Percentiles rank a stretch among this genome's conserved stretches.
Evolutionary conservation across 2,888 invertebrate species (phyloP).

Genomic region (Congeria kusceri): DNA sequence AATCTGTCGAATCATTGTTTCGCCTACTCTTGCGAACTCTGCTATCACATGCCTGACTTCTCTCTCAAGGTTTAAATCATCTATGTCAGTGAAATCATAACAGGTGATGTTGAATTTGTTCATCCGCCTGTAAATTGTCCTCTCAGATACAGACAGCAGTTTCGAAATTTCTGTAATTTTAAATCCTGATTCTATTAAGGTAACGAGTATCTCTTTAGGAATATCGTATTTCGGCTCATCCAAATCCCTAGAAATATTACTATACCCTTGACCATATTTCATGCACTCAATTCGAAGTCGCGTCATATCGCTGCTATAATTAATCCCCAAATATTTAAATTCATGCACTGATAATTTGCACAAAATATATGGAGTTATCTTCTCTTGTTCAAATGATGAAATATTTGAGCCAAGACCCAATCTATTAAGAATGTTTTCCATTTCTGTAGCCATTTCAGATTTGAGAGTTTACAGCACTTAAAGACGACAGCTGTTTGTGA

Average conservation of each 20-base stretch:
- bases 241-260: too few relatives aligned
- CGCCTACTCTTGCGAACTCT: conserved; percentile 33
- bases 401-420: conserved; percentile 12
- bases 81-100: conserved; percentile 28
- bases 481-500: too few relatives aligned
- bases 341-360: conserved; percentile 26
- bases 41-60: conserved; percentile 8
- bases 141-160: conserved; percentile 32
- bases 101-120: conserved; percentile 14
- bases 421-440: conserved; percentile 22
- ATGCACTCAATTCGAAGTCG: conserved; percentile 37
- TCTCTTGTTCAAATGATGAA: conserved; percentile 26
- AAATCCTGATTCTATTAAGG: conserved; percentile 30
- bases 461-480: neutral
- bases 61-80: conserved; percentile 21
- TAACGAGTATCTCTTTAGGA: conserved; percentile 23
- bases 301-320: conserved; percentile 37
- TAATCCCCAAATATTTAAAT: conserved; percentile 32
- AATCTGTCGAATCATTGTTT: conserved; percentile 22
- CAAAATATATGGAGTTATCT: conserved; percentile 43
- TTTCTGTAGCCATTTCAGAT: neutral
- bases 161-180: conserved; percentile 32
- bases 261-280: conserved; percentile 25
- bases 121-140: conserved; percentile 40
- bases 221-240: conserved; percentile 18